Base-by-base conservation (phyloP, 1,140 invertebrate genomes). In the Nixonia krombeini region DNA sequence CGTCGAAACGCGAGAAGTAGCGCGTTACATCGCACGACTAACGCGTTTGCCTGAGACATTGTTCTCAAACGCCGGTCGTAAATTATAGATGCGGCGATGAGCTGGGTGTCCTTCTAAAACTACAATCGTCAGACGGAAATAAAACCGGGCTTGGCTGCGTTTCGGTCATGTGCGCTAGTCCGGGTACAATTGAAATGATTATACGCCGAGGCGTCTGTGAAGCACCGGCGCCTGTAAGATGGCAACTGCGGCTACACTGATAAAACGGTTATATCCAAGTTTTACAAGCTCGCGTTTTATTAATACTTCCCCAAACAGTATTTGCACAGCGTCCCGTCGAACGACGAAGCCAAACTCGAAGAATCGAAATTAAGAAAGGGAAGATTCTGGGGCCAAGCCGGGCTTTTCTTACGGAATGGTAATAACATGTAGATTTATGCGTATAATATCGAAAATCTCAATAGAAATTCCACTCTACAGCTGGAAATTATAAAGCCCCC, bases 391-490 rank as follows among this genome's bases (percentile, higher is more conserved):
- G 13, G 28, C 47, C 15, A 31, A 35, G 12, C 55, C 26, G 3
- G 25, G 31, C 9, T 18, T 46, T 15, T 52, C 41, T 57, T 56
- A 42, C 42, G 40, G 26, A 55, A 68, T 68, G 58, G 49, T 63
- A 69, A 63, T 69, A 58, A 13, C 53, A 69, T 69, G 65, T 53
- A 69, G 40, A 69, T 62, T 63, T n/a, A 5, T 16, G 38, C 53
- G n/a, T n/a, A 53, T 58, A 58, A 69, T 69, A 69, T 58, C 51
- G 44, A 40, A 56, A 70, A 65, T 49, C 56, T 46, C 35, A 10
- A 44, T 37, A 65, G 52, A 49, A 58, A 58, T 58, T 65, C 18
- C 10, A 47, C 42, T 21, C 51, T 42, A 25, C 18, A 35, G 28
- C 33, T 50, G 5, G 12, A 50, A 55, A 63, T 55, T 41, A 42